These are phyloP conservation scores for Aporophyla lueneburgensis DNA, from an alignment of 2,888 invertebrate genomes.

Conservation along the genomic window DNA sequence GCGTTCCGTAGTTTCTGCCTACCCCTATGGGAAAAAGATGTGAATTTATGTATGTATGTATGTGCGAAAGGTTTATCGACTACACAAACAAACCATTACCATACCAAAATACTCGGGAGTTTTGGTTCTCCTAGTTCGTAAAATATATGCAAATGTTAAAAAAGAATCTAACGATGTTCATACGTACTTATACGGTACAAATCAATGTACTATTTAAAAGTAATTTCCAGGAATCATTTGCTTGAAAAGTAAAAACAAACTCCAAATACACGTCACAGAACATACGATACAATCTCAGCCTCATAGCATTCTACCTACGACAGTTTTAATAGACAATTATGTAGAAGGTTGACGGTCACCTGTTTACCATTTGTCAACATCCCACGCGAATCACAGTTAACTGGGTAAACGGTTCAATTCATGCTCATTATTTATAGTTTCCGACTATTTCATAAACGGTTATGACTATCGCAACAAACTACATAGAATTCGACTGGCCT, in stretches of 20 bases:
- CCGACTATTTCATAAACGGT: neutral
- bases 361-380: constrained; percentile 11
- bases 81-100: too few relatives aligned
- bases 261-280: neutral
- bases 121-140: too few relatives aligned
- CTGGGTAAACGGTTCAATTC: constrained; percentile 40
- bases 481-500: neutral
- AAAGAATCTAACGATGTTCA: too few relatives aligned
- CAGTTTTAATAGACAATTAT: constrained; percentile 16
- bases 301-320: neutral
- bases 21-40: too few relatives aligned
- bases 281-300: neutral
- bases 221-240: too few relatives aligned
- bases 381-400: constrained; percentile 51
- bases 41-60: too few relatives aligned
- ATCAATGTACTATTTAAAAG: too few relatives aligned
- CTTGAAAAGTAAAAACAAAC: neutral
- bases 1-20: too few relatives aligned
- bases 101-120: too few relatives aligned
- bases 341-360: constrained; percentile 13
- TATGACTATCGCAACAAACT: neutral
- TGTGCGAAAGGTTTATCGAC: too few relatives aligned
- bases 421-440: constrained; percentile 12
- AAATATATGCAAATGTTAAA: too few relatives aligned
- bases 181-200: too few relatives aligned